Base-by-base conservation (phyloP, 2,888 invertebrate species). In the Syrphus vitripennis region DNA sequence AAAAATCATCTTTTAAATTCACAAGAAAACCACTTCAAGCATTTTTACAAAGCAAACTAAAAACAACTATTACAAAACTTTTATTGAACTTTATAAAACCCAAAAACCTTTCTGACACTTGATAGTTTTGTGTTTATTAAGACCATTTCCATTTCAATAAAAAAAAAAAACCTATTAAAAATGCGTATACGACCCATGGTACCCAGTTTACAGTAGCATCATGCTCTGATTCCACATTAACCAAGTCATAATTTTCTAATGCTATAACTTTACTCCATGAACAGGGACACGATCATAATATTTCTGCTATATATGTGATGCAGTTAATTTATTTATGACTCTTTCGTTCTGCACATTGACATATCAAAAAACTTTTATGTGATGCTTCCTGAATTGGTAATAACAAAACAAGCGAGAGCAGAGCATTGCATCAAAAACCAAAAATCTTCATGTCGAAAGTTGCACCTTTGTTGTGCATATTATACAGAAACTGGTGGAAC, bases 311-410 rank as follows among this genome's bases (percentile, higher is more conserved):
- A 29, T 48, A 53, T 29, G 7, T 40, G 16, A 12, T 24, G 24
- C 7, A 65, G 37, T 65, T 65, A 71, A 82, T 65, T 82, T 63
- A 78, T 78, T 77, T 72, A 78, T 59, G 65, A 57, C 65, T 61
- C 14, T 77, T n/a, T 29, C 65, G 16, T 80, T 37, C 31, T 34
- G 10, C 48, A 16, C 71, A 55, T 67, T 65, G 75, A 76, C 76
- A 76, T 37, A 65, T 71, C 70, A n/a, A 19, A n/a, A 53, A 70
- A 65, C 65, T 82, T 63, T n/a, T 14, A 12, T 7, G n/a, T n/a
- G n/a, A 69, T 71, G 71, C 67, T 69, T 55, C 31, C 29, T 50
- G 67, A 72, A 78, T 79, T 53, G 71, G 67, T 72, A 72, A 72
- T 78, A 61, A 45, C 34, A 50, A 72, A 48, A 40, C 21, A 50